Evolutionary conservation across 2,113 vertebrate genomes (phyloP).

Genomic region (Castor canadensis): DNA sequence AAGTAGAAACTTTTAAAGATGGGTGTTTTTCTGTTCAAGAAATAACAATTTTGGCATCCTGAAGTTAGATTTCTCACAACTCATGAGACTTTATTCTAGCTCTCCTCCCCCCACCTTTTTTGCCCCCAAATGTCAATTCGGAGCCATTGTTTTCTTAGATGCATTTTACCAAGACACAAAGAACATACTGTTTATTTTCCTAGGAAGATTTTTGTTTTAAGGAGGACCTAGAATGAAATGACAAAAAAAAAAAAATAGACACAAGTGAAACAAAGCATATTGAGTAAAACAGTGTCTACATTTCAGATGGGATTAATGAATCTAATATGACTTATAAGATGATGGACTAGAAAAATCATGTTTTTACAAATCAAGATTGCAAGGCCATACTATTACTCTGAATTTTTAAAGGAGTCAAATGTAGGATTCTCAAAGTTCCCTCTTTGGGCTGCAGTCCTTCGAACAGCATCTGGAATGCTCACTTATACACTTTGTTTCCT

Average conservation of each 20-base stretch:
- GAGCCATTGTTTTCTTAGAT: conserved; percentile 44
- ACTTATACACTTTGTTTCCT: neutral
- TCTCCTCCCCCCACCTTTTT: conserved; percentile 14
- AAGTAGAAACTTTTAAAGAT: conserved; percentile 80
- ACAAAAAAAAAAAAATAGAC: neutral
- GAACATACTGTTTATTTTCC: conserved; percentile 12
- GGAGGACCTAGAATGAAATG: conserved; percentile 21
- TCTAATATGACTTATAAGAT: conserved; percentile 32
- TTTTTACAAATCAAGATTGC: neutral
- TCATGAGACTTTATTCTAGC: conserved; percentile 62
- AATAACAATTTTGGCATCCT: conserved; percentile 60
- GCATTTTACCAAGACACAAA: conserved; percentile 21
- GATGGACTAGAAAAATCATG: neutral
- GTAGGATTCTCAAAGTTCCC: neutral
- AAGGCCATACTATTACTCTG: neutral
- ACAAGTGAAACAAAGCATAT: neutral
- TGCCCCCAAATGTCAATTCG: conserved; percentile 48
- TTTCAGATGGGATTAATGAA: conserved; percentile 19
- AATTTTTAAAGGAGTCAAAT: neutral
- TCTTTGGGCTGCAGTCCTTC: neutral
- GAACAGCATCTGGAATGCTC: neutral
- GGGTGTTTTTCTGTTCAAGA: conserved; percentile 73
- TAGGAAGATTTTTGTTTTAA: conserved; percentile 57
- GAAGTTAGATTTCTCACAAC: conserved; percentile 65
- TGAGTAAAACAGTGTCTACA: neutral